These are phyloP conservation scores for Scopus umbretta DNA, from an alignment of 2,113 vertebrate species.

Conservation along the genomic window DNA sequence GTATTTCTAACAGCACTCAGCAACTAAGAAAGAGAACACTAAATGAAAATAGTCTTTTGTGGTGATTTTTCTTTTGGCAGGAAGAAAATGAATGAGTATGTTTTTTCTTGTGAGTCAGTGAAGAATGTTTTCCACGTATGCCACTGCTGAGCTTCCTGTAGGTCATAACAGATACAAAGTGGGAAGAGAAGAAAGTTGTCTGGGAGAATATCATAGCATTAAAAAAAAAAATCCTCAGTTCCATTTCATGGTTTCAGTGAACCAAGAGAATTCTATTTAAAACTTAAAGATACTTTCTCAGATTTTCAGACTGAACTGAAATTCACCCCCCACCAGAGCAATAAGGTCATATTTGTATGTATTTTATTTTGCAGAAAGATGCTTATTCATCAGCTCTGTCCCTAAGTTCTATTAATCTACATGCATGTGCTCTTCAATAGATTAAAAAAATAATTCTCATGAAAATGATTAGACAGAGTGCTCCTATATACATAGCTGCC, in stretches of 20 bases:
- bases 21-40: background rate
- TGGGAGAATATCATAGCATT: background rate
- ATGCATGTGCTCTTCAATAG: background rate
- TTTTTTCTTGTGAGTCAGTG: constrained; percentile 31
- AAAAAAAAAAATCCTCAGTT: background rate
- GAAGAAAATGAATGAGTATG: background rate
- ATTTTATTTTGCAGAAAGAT: background rate
- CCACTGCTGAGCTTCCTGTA: constrained; percentile 1
- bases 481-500: background rate
- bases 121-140: background rate
- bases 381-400: background rate
- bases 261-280: background rate
- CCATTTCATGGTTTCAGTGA: background rate
- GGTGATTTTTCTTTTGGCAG: background rate
- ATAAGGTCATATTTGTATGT: background rate
- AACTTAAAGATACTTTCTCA: background rate
- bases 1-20: background rate
- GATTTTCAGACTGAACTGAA: background rate
- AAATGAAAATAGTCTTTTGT: background rate
- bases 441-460: background rate
- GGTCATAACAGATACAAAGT: constrained; percentile 16
- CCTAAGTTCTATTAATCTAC: background rate
- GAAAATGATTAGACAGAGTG: background rate
- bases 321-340: background rate
- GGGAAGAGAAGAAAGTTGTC: background rate